These are phyloP conservation scores for Euphydryas editha DNA, from an alignment of 2,888 invertebrate genomes.

Conservation along the genomic window DNA sequence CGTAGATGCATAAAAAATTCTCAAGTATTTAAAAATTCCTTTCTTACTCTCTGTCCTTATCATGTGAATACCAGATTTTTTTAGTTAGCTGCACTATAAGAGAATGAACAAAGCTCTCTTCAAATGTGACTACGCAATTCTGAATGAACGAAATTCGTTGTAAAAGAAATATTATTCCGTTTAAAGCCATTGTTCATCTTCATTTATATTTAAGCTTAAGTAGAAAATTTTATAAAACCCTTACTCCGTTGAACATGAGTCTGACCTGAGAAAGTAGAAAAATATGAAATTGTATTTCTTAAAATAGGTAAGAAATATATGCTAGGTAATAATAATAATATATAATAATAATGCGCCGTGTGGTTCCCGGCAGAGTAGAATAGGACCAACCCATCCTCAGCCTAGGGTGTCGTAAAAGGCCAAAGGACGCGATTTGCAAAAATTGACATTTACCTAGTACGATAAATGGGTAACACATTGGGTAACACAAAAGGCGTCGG, in stretches of 20 bases:
- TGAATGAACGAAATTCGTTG: slow-evolving; percentile 5
- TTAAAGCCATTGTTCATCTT: slow-evolving; percentile 7
- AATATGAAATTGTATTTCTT: background rate
- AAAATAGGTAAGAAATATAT: background rate
- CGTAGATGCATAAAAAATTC: background rate
- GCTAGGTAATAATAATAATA: background rate
- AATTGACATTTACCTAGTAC: too few relatives aligned
- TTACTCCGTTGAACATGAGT: too few relatives aligned
- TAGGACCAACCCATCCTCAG: too few relatives aligned
- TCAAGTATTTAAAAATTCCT: slow-evolving; percentile 6
- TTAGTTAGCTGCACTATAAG: background rate
- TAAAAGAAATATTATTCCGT: slow-evolving; percentile 7
- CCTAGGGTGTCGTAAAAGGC: too few relatives aligned
- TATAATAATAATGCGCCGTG: too few relatives aligned
- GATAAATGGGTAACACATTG: too few relatives aligned
- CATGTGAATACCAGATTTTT: slow-evolving; percentile 5
- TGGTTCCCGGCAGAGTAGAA: too few relatives aligned
- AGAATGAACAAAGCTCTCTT: slow-evolving; percentile 9
- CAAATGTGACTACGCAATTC: slow-evolving; percentile 10
- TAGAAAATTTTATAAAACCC: background rate
- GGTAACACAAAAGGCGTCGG: too few relatives aligned
- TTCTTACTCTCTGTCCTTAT: background rate
- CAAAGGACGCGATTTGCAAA: too few relatives aligned
- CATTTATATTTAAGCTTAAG: slow-evolving; percentile 5
- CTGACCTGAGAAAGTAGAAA: background rate